Evolutionary conservation across 2,113 vertebrate species (phyloP), one percentile per base, ranked within the genome.

Genomic region (Mionectes macconnelli): DNA sequence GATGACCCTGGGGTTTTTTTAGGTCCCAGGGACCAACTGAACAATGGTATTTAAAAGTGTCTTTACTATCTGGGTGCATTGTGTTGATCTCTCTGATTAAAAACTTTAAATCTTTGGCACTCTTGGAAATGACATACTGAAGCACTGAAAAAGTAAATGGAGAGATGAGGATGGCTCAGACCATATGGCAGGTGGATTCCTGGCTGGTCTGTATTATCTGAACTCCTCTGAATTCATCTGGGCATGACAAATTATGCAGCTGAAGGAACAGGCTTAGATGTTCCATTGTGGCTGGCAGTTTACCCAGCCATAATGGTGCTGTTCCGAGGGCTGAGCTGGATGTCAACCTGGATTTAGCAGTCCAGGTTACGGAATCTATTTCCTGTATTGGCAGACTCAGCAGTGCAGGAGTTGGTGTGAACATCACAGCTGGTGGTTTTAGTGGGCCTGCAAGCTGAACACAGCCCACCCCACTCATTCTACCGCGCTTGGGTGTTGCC

Each of bases 1-100:
- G 97, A 96, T 24, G 93, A 97, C 87, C 93, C 84, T 95, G 97
- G 97, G 96, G 76, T 97, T 95, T 93, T 96, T 85, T 96, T 96
- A 96, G 97, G 97, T 97, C 96, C 96, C 83, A 97, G 97, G 97
- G 96, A 98, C 90, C 97, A 96, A 89, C 86, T 87, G 77, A 70
- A 87, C 45, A 83, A 98, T 98, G 98, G 98, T 98, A 98, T 94
- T 97, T 97, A 84, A 89, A 94, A 55, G 24, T 30, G 4, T 89
- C 55, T 94, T 94, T 96, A 50, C 75, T 97, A 0, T 74, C 42
- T 92, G 90, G 77, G 81, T 95, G 73, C 92, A 62, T 74, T 87
- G 27, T 62, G 69, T 74, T 78, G 84, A 53, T 70, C 84, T 90
- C 47, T 63, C 27, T 89, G 52, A 87, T 96, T 88, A 90, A 81